Conservation (phyloP, 37 sponge, comb jelly and placozoan genomes). For the Mnemiopsis leidyi region DNA sequence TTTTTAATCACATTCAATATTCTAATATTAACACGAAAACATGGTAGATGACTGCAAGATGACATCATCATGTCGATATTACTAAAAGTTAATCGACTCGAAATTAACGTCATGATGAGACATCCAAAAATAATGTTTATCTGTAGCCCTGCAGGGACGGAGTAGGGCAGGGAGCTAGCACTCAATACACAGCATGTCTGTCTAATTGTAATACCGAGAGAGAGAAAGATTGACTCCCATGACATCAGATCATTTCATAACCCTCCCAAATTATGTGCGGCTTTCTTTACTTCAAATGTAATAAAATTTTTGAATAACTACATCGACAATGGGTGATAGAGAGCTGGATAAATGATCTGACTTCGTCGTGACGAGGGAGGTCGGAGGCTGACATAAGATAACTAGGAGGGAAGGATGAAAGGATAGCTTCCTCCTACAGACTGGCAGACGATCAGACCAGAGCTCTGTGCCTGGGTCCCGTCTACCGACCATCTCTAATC, state of each 20-base stretch:
- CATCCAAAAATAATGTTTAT: neutral
- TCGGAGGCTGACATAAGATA: neutral
- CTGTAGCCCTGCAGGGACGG: neutral
- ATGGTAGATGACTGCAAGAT: neutral
- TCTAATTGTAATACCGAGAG: neutral
- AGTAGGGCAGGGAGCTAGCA: neutral
- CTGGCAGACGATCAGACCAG: neutral
- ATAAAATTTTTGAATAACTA: neutral
- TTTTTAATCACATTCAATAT: neutral
- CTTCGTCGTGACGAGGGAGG: neutral
- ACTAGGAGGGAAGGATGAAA: neutral
- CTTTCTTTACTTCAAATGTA: neutral
- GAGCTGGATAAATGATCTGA: neutral
- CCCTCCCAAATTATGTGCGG: neutral
- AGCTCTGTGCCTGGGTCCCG: neutral
- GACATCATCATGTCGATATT: neutral
- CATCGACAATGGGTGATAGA: neutral
- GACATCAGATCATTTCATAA: neutral
- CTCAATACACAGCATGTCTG: neutral
- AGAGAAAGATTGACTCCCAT: neutral
- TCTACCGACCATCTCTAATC: neutral
- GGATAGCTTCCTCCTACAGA: neutral
- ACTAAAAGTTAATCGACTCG: neutral
- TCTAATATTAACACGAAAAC: too few species aligned
- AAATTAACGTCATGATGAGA: neutral